Percentiles rank a stretch among this genome's conserved stretches.
These are phyloP conservation scores for Hypselothyrea guttata DNA, from an alignment of 2,888 invertebrate species.

Conservation along the genomic window DNA sequence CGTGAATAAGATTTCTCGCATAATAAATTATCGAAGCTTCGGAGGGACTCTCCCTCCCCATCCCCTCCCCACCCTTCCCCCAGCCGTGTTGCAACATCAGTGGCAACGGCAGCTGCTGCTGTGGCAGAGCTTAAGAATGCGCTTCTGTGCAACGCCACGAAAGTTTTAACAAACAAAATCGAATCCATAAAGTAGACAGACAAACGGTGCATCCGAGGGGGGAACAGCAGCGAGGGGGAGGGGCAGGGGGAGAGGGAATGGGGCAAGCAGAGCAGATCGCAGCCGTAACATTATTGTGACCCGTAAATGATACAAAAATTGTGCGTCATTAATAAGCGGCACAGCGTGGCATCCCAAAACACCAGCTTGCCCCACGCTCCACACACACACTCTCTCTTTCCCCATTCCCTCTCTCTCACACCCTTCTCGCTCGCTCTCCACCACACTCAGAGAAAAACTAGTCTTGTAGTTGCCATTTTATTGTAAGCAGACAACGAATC, in stretches of 20 bases:
- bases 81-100: conserved; percentile 8
- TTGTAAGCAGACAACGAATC: too few species aligned
- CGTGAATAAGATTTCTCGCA: conserved; percentile 80
- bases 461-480: too few species aligned
- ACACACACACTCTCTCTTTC: not conserved
- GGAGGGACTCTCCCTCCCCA: conserved; percentile 27
- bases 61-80: not conserved
- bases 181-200: not conserved
- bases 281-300: conserved; percentile 69
- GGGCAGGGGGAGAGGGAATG: not conserved
- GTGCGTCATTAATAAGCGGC: conserved; percentile 79
- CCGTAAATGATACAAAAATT: conserved; percentile 80
- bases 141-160: conserved; percentile 70
- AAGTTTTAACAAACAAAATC: conserved; percentile 22
- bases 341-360: conserved; percentile 54
- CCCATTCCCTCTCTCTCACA: too few species aligned
- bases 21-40: conserved; percentile 79
- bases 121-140: conserved; percentile 64
- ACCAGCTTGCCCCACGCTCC: not conserved
- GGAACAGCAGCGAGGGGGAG: not conserved
- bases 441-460: too few species aligned
- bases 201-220: not conserved
- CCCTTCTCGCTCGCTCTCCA: not conserved
- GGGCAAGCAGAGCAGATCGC: conserved; percentile 12
- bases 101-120: conserved; percentile 4